phyloP scores from a whole-genome alignment of 2,797 vertebrate species.

The Pelobates cultripes region DNA sequence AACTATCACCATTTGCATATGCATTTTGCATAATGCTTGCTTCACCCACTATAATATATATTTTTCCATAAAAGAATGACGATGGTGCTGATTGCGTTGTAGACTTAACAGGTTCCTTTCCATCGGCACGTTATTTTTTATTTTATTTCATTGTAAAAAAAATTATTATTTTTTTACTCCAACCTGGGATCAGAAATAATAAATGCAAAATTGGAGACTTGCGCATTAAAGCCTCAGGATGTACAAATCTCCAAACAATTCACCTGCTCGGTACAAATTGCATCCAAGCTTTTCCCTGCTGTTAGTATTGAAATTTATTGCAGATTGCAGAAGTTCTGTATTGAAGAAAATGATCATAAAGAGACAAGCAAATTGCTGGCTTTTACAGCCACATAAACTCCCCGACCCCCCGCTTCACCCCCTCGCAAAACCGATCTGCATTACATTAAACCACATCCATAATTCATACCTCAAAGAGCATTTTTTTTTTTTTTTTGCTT shows the following conservation, averaged over 20 bases:
- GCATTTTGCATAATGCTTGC: slow-evolving; percentile 28
- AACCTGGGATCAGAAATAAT: slow-evolving; percentile 24
- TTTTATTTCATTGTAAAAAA: not conserved
- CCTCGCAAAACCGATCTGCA: slow-evolving; percentile 73
- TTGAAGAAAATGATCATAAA: slow-evolving; percentile 66
- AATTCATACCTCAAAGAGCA: slow-evolving; percentile 85
- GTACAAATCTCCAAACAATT: slow-evolving; percentile 38
- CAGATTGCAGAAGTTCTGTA: slow-evolving; percentile 66
- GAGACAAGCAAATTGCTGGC: slow-evolving; percentile 71
- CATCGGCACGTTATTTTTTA: not conserved
- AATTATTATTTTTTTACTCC: not conserved
- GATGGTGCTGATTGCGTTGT: slow-evolving; percentile 17
- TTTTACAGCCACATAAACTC: slow-evolving; percentile 77
- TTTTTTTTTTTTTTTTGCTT: slow-evolving; percentile 61
- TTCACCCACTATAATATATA: slow-evolving; percentile 12
- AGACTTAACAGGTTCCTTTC: slow-evolving; percentile 5
- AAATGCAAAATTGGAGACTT: slow-evolving; percentile 27
- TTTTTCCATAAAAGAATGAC: slow-evolving; percentile 29
- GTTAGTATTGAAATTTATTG: slow-evolving; percentile 61
- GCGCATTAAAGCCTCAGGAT: slow-evolving; percentile 45
- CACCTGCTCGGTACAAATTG: not conserved
- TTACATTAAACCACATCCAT: slow-evolving; percentile 87
- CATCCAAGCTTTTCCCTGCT: slow-evolving; percentile 60
- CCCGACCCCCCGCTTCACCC: slow-evolving; percentile 64
- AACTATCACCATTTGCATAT: slow-evolving; percentile 32